Evolutionary conservation across 2,888 invertebrate species (phyloP).

Genomic region (Scaptomyza polygonia): DNA sequence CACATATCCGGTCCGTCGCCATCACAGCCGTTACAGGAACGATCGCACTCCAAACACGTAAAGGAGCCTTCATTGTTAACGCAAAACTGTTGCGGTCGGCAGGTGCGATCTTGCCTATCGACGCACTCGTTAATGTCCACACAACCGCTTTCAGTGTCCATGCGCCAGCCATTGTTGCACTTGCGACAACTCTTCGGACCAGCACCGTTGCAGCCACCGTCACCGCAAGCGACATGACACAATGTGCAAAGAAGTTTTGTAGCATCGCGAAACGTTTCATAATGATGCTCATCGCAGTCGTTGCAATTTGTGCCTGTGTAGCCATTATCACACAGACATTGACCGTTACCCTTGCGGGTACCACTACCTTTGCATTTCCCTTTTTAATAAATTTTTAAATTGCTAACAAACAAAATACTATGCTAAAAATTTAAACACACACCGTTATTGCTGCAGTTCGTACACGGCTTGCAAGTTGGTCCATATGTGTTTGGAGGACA

Average conservation of each 20-base stretch:
- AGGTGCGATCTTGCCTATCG: slow-evolving; percentile 85
- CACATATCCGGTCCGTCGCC: slow-evolving; percentile 98
- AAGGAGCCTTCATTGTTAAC: slow-evolving; percentile 94
- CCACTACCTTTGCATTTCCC: slow-evolving; percentile 91
- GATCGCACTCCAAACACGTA: slow-evolving; percentile 91
- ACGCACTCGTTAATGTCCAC: slow-evolving; percentile 94
- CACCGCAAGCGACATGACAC: slow-evolving; percentile 91
- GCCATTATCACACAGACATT: slow-evolving; percentile 93
- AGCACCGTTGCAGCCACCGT: slow-evolving; percentile 89
- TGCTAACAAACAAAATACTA: neutral
- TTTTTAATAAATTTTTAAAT: slow-evolving; percentile 15
- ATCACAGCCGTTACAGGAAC: slow-evolving; percentile 92
- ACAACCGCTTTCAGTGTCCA: slow-evolving; percentile 91
- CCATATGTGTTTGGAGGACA: slow-evolving; percentile 95
- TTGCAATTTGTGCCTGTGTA: slow-evolving; percentile 92
- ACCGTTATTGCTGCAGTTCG: slow-evolving; percentile 92
- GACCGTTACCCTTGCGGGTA: slow-evolving; percentile 96
- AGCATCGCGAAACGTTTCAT: slow-evolving; percentile 90
- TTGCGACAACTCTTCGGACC: slow-evolving; percentile 88
- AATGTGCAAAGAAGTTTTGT: slow-evolving; percentile 90
- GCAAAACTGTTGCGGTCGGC: slow-evolving; percentile 91
- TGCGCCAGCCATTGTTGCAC: slow-evolving; percentile 89
- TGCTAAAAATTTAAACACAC: neutral
- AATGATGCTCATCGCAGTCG: slow-evolving; percentile 90
- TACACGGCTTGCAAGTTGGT: slow-evolving; percentile 91